Percentiles rank a stretch among this genome's conserved stretches.
phyloP scores from a whole-genome alignment of 1,140 invertebrate genomes.

The Medauroidea extradentata region DNA sequence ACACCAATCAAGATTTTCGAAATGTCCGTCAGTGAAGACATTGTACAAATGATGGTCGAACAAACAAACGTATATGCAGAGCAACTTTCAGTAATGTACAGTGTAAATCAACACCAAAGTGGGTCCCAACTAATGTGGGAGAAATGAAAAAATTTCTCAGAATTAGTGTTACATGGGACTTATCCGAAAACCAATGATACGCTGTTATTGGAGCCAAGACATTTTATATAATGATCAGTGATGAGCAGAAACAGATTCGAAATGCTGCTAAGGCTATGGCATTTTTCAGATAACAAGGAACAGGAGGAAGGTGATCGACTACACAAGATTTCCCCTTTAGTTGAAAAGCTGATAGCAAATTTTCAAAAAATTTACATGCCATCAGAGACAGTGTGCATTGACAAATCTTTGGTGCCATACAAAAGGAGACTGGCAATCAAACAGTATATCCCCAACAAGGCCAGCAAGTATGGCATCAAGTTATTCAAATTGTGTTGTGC shows the following conservation, averaged over 20 bases:
- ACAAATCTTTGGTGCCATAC: constrained; percentile 43
- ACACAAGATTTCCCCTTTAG: constrained; percentile 32
- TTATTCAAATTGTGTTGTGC: constrained; percentile 39
- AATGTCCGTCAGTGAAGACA: no score
- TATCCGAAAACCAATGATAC: no score
- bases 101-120: no score
- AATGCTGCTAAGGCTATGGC: constrained; percentile 33
- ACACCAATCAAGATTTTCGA: no score
- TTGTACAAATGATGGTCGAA: no score
- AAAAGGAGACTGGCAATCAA: constrained; percentile 35
- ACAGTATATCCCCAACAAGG: constrained; percentile 40
- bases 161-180: no score
- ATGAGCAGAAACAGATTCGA: constrained; percentile 40
- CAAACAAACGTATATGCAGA: no score
- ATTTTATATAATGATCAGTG: not conserved
- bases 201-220: no score
- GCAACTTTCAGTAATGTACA: no score
- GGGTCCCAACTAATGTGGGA: no score
- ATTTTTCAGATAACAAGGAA: constrained; percentile 33
- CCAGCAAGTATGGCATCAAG: constrained; percentile 43
- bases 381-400: constrained; percentile 34
- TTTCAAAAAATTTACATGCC: constrained; percentile 34
- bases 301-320: constrained; percentile 24
- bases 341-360: constrained; percentile 25
- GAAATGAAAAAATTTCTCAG: no score